Base-by-base conservation (phyloP, 2,888 invertebrate species). In the Lepidochitona cinerea region DNA sequence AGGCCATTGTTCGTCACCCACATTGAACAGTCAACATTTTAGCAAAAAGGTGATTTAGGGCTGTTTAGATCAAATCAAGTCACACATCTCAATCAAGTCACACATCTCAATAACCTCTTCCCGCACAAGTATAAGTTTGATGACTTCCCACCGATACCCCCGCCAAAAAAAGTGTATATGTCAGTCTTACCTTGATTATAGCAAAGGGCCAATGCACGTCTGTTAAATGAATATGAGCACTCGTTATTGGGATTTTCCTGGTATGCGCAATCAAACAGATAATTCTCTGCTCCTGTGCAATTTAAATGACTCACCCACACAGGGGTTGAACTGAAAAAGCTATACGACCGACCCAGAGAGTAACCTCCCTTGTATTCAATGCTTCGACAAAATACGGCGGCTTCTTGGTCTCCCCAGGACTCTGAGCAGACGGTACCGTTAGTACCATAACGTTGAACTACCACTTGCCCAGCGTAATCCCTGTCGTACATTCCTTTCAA, bases 381-480 rank as follows among this genome's bases (percentile, higher is more conserved):
- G 75, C 92, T 92, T 76, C 85, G 87, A 85, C 93, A 93, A 14
- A 92, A 89, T 23, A 93, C 88, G 70, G 89, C 85, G 14, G 93
- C 93, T 85, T 92, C 92, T 36, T 89, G 88, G 18, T 92, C 85
- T 65, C 89, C 91, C 92, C 93, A 93, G 54, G 89, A 73, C 78
- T 87, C 59, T 76, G 92, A 92, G 74, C 92, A 93, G 35, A 92
- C 90, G 5, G 90, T 81, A 18, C 92, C 92, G 92, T 92, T 54
- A 5, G 78, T 65, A 0, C 71, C 83, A 76, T 80, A 85, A 29
- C 59, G 23, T 32, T 59, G 29, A 14, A 59, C 32, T 3, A 29
- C 32, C 9, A 59, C 59, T 59, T 59, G 29, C 26, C 59, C 59
- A 23, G 59, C 59, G 9, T 59, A 59, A 18, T 29, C 3, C 14